A percentile compares a stretch with the other conserved stretches of the same genome.
phyloP scores from a whole-genome alignment of 2,797 vertebrate species.

The Centropyge bicolor region DNA sequence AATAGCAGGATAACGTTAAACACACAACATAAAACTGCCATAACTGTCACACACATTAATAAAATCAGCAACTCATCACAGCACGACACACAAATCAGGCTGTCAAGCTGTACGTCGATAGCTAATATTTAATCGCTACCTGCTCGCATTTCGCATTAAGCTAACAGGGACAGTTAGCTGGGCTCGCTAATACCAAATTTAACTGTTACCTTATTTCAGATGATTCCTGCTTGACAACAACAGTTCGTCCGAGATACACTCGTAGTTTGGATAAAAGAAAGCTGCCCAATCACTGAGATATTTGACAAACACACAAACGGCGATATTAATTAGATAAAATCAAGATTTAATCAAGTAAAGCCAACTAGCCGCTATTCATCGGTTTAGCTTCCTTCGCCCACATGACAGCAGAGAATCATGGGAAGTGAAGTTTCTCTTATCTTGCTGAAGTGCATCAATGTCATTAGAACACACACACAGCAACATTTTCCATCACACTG shows the following conservation, averaged over 20 bases:
- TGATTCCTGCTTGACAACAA: conserved; percentile 74
- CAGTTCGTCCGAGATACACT: background rate
- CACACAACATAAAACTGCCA: background rate
- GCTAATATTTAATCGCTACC: conserved; percentile 20
- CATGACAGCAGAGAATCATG: conserved; percentile 72
- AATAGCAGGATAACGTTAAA: conserved; percentile 15
- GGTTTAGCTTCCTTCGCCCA: conserved; percentile 78
- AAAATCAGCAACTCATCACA: fast-evolving
- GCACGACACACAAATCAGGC: background rate
- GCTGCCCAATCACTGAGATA: conserved; percentile 6
- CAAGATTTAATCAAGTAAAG: conserved; percentile 79
- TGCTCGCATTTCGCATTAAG: conserved; percentile 57
- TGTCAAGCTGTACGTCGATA: background rate
- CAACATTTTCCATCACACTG: conserved; percentile 75
- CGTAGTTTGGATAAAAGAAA: conserved; percentile 1
- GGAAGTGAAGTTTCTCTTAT: conserved; percentile 75
- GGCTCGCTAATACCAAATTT: conserved; percentile 72
- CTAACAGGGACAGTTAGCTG: conserved; percentile 77
- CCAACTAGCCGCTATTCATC: conserved; percentile 74
- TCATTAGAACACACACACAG: conserved; percentile 34
- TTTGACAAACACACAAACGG: conserved; percentile 38
- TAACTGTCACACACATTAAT: background rate
- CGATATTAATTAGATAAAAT: conserved; percentile 67
- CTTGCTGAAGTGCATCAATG: background rate
- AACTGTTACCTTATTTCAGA: conserved; percentile 88